These are phyloP conservation scores for Etheostoma cragini DNA, from an alignment of 2,113 vertebrate genomes.

Conservation along the genomic window DNA sequence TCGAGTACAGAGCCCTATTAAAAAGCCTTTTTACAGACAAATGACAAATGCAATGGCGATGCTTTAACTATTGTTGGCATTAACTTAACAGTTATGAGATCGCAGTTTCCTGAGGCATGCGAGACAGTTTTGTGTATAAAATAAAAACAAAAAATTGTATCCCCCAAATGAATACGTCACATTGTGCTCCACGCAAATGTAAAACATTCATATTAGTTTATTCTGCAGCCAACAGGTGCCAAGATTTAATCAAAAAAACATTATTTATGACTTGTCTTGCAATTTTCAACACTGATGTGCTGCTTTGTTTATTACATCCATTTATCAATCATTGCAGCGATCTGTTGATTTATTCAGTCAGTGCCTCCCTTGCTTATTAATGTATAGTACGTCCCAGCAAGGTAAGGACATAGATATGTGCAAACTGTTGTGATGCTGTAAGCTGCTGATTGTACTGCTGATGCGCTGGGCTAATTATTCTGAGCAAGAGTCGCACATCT, in stretches of 20 bases:
- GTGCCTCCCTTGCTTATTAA: conserved; percentile 36
- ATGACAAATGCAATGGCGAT: conserved; percentile 29
- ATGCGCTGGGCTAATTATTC: conserved; percentile 75
- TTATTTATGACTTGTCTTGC: conserved; percentile 24
- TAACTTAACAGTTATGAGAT: conserved; percentile 32
- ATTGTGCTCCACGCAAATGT: too few relatives aligned
- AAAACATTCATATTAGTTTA: conserved; percentile 1
- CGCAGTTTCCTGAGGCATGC: background rate
- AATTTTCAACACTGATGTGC: conserved; percentile 36
- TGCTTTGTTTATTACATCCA: conserved; percentile 42
- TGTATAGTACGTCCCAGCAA: conserved; percentile 30
- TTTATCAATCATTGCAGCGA: conserved; percentile 52
- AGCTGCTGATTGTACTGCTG: conserved; percentile 72
- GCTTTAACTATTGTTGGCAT: conserved; percentile 51
- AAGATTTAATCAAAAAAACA: background rate
- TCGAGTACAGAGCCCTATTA: conserved; percentile 60
- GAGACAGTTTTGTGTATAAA: conserved; percentile 11
- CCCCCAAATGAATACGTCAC: background rate
- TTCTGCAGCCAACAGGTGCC: background rate
- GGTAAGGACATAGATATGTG: conserved; percentile 59
- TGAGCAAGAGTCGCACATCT: conserved; percentile 58
- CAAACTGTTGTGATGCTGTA: conserved; percentile 60
- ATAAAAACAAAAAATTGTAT: background rate
- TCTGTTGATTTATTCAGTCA: conserved; percentile 34
- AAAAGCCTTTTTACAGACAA: conserved; percentile 71